Evolutionary conservation across 1,140 invertebrate genomes (phyloP).

Genomic region (Zeugodacus cucurbitae): DNA sequence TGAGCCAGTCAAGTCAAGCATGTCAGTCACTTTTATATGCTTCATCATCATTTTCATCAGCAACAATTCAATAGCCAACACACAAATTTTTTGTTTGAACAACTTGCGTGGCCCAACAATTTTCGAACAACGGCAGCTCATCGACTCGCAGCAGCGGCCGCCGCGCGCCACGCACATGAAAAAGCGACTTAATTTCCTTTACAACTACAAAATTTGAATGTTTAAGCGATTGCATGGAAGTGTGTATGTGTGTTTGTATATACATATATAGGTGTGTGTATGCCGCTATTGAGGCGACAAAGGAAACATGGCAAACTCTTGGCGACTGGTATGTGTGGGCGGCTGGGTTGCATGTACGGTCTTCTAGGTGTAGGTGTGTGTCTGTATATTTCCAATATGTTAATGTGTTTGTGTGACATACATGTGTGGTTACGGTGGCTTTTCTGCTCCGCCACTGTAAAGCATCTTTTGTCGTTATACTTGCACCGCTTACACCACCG

Average conservation of each 20-base stretch:
- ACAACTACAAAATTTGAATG: not conserved
- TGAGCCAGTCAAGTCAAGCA: no score
- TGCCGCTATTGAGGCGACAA: not conserved
- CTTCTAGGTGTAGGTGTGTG: not conserved
- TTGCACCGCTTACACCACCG: not conserved
- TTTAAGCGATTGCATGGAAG: not conserved
- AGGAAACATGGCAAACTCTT: not conserved
- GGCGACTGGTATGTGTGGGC: not conserved
- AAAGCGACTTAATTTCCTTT: not conserved
- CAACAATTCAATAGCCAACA: not conserved
- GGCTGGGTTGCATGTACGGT: no score
- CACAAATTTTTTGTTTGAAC: not conserved
- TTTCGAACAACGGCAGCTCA: not conserved
- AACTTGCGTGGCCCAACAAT: not conserved
- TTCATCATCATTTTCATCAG: conserved; percentile 20
- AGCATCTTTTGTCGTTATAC: not conserved
- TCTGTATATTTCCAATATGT: not conserved
- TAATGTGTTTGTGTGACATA: not conserved
- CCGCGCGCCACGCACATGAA: not conserved
- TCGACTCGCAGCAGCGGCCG: not conserved
- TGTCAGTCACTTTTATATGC: not conserved
- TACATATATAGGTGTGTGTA: not conserved
- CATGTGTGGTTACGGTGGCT: not conserved
- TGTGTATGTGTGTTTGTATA: not conserved
- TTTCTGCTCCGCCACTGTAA: not conserved